These are phyloP conservation scores for Orchestes rusci DNA, from an alignment of 2,888 invertebrate genomes.

Conservation along the genomic window DNA sequence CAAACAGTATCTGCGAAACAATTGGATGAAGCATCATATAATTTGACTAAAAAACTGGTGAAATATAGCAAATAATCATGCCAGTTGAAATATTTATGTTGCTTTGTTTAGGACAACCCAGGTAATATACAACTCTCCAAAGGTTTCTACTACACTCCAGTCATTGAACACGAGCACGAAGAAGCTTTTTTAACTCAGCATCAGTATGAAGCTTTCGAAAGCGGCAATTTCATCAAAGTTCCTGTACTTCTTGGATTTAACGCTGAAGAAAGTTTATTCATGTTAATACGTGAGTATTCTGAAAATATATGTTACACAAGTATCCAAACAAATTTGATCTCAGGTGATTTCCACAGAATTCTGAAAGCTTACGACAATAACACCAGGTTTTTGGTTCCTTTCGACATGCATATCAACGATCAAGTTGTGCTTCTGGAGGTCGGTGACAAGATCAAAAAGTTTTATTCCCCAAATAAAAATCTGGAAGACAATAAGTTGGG, in stretches of 20 bases:
- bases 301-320: background rate
- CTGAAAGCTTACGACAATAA: constrained; percentile 23
- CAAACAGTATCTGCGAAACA: constrained; percentile 24
- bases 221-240: constrained; percentile 20
- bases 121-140: constrained; percentile 27
- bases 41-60: constrained; percentile 17
- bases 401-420: constrained; percentile 25
- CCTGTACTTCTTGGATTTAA: constrained; percentile 25
- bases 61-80: constrained; percentile 1
- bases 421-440: constrained; percentile 5
- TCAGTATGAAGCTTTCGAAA: constrained; percentile 22
- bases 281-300: constrained; percentile 14
- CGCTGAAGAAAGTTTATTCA: constrained; percentile 25
- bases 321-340: background rate
- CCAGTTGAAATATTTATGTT: background rate
- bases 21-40: constrained; percentile 25
- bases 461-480: constrained; percentile 23
- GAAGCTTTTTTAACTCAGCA: constrained; percentile 22
- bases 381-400: constrained; percentile 20
- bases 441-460: constrained; percentile 23
- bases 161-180: constrained; percentile 23
- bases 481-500: constrained; percentile 18
- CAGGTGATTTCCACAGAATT: constrained; percentile 12
- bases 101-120: constrained; percentile 18
- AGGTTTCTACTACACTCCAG: constrained; percentile 27